phyloP scores from a whole-genome alignment of 1,140 invertebrate genomes.

The Chlorops oryzae region DNA sequence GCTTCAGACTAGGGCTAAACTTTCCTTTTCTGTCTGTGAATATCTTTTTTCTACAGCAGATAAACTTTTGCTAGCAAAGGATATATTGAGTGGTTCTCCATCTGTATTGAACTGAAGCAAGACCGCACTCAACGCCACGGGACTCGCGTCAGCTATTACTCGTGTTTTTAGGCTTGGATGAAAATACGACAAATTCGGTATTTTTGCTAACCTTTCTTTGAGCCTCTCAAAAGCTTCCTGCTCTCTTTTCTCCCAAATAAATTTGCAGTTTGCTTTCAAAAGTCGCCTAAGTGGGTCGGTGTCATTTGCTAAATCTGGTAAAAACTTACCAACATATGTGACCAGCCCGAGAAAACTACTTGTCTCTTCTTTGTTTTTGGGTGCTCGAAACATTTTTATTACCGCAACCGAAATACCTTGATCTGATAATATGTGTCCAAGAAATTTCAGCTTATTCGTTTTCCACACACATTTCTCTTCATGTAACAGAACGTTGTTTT shows the following conservation, averaged over 20 bases:
- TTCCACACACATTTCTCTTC: background rate
- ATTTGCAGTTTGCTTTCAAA: conserved; percentile 1
- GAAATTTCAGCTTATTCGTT: conserved; percentile 35
- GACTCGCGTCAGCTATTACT: background rate
- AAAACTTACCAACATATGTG: conserved; percentile 28
- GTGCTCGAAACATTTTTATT: conserved; percentile 19
- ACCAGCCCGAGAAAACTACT: conserved; percentile 34
- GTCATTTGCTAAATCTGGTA: conserved; percentile 28
- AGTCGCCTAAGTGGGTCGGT: background rate
- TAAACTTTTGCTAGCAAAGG: conserved; percentile 38
- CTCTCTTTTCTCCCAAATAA: conserved; percentile 1
- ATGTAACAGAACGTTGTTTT: no score
- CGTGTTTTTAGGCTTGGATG: background rate
- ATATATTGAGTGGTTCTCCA: conserved; percentile 18
- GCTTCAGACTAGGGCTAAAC: conserved; percentile 24
- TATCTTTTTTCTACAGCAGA: conserved; percentile 30
- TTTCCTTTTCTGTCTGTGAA: conserved; percentile 44
- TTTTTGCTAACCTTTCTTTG: background rate
- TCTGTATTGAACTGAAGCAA: conserved; percentile 17
- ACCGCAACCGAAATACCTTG: conserved; percentile 8
- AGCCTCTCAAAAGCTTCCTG: conserved; percentile 1
- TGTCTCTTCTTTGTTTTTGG: conserved; percentile 24
- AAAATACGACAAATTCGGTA: conserved; percentile 2
- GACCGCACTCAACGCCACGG: background rate
- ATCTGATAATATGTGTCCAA: conserved; percentile 4